Evolutionary conservation across 2,797 vertebrate species (phyloP).

Genomic region (Neomorphus geoffroyi): DNA sequence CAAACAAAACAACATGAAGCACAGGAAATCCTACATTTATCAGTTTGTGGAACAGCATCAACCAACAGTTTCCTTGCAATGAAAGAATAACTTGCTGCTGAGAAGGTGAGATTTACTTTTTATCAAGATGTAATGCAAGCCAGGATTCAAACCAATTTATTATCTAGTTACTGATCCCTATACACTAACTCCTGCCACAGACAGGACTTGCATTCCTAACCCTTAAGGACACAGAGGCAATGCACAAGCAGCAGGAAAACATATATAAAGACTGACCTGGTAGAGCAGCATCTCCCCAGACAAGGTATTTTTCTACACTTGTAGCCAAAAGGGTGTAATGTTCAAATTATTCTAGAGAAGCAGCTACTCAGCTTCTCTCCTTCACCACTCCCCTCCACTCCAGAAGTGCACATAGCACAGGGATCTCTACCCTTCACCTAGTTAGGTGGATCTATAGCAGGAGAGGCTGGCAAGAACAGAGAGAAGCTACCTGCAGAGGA

Average conservation of each 20-base stretch:
- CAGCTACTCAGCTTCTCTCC: not conserved
- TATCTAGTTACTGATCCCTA: not conserved
- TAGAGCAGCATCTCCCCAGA: not conserved
- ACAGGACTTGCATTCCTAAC: not conserved
- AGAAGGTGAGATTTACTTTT: not conserved
- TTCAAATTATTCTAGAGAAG: not conserved
- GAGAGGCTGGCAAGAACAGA: not conserved
- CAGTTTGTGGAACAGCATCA: not conserved
- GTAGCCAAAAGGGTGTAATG: not conserved
- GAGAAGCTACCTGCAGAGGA: not conserved
- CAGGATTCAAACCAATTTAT: not conserved
- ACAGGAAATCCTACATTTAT: not conserved
- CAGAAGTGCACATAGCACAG: fast-evolving
- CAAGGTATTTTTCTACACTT: not conserved
- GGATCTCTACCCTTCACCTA: not conserved
- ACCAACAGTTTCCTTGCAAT: not conserved
- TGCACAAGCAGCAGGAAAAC: not conserved
- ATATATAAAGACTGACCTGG: not conserved
- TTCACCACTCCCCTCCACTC: not conserved
- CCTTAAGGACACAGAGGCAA: not conserved
- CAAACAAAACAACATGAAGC: not conserved
- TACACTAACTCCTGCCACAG: not conserved
- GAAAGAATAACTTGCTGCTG: not conserved
- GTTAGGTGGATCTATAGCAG: not conserved
- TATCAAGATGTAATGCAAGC: not conserved